phyloP scores from a whole-genome alignment of 2,797 vertebrate species.

The Ceyx erithaca region DNA sequence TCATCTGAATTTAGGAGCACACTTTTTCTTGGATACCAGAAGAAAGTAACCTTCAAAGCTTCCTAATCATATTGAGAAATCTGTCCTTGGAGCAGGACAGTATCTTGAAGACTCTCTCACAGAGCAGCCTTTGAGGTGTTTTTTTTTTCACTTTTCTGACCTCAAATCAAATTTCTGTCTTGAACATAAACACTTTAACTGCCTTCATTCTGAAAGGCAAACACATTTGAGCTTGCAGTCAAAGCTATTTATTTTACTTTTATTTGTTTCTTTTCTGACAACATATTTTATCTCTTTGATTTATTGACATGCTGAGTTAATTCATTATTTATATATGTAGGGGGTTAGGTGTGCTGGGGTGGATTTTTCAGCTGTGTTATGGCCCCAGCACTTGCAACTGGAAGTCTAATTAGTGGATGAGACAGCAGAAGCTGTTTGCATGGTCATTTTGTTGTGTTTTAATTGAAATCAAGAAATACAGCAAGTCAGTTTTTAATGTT shows the following conservation, averaged over 20 bases:
- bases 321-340: neutral
- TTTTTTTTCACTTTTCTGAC: neutral
- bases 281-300: neutral
- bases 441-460: neutral
- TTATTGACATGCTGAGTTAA: neutral
- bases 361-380: neutral
- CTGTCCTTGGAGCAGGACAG: neutral
- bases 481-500: neutral
- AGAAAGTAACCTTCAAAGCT: neutral
- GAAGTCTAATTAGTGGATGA: neutral
- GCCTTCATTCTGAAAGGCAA: neutral
- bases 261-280: slow-evolving; percentile 3
- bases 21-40: neutral
- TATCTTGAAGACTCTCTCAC: neutral
- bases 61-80: neutral
- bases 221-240: neutral
- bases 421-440: neutral
- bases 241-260: neutral
- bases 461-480: neutral
- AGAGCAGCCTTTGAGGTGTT: neutral
- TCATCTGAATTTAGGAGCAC: neutral
- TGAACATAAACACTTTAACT: neutral
- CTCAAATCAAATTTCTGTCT: slow-evolving; percentile 8
- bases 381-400: neutral
- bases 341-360: neutral